phyloP scores from a whole-genome alignment of 2,113 vertebrate genomes.

The Murina feae region DNA sequence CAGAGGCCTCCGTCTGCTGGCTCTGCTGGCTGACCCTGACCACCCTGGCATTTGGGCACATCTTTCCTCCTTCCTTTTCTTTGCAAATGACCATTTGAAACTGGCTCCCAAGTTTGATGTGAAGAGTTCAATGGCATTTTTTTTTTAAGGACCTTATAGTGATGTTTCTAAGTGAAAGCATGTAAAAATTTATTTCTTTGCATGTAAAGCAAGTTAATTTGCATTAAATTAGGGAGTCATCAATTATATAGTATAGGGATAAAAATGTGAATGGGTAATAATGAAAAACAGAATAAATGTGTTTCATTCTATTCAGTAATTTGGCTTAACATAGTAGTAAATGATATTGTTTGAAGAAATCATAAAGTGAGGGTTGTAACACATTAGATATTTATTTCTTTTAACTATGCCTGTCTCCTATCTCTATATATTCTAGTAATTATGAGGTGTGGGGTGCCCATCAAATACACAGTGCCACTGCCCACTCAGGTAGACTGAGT shows the following conservation, averaged over 20 bases:
- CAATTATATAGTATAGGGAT: not conserved
- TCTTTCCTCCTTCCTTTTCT: conserved; percentile 39
- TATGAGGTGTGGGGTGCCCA: not conserved
- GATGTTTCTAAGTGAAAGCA: not conserved
- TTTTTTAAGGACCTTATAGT: not conserved
- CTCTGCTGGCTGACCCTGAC: conserved; percentile 34
- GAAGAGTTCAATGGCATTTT: not conserved
- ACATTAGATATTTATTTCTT: not conserved
- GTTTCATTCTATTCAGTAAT: not conserved
- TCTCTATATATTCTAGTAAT: not conserved
- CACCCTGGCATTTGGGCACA: conserved; percentile 11
- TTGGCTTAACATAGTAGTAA: not conserved
- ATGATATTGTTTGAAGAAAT: not conserved
- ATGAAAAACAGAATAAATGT: not conserved
- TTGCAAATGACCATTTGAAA: not conserved
- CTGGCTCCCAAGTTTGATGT: not conserved
- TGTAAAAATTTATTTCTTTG: not conserved
- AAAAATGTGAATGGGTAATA: not conserved
- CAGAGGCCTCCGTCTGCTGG: not conserved
- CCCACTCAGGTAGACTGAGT: accelerated
- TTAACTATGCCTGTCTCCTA: not conserved
- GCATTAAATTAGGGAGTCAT: not conserved
- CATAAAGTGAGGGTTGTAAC: not conserved
- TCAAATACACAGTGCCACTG: not conserved
- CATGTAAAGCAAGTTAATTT: conserved; percentile 2